Evolutionary conservation across 2,797 vertebrate genomes (phyloP).

Genomic region (Malurus leucopterus): DNA sequence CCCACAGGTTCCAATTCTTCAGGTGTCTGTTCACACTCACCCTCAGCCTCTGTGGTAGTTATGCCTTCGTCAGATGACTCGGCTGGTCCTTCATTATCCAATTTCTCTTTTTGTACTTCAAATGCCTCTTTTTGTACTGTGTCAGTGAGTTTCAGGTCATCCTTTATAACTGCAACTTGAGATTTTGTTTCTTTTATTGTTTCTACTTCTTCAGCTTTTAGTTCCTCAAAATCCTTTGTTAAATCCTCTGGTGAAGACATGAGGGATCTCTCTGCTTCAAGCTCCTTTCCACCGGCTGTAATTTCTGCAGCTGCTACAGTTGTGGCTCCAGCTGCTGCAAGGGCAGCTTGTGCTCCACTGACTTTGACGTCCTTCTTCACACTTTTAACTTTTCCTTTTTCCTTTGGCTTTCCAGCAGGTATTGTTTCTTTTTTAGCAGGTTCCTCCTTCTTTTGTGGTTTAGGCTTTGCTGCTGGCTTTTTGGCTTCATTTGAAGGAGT

Average conservation of each 20-base stretch:
- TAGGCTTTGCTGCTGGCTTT: slow-evolving; percentile 83
- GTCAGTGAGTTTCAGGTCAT: slow-evolving; percentile 70
- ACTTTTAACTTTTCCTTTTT: slow-evolving; percentile 85
- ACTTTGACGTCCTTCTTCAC: slow-evolving; percentile 80
- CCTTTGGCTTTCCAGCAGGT: slow-evolving; percentile 81
- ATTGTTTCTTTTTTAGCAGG: slow-evolving; percentile 78
- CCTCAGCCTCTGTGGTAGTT: slow-evolving; percentile 90
- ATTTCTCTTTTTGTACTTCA: slow-evolving; percentile 80
- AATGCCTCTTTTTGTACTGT: slow-evolving; percentile 73
- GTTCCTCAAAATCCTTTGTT: slow-evolving; percentile 93
- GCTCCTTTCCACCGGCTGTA: slow-evolving; percentile 60
- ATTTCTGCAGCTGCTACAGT: slow-evolving; percentile 41
- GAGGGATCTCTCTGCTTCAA: slow-evolving; percentile 82
- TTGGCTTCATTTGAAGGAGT: slow-evolving; percentile 74
- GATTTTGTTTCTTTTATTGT: slow-evolving; percentile 74
- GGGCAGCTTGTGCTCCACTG: slow-evolving; percentile 45
- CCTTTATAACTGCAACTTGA: slow-evolving; percentile 66
- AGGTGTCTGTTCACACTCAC: slow-evolving; percentile 85
- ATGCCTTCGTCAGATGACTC: slow-evolving; percentile 94
- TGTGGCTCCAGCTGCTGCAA: slow-evolving; percentile 34
- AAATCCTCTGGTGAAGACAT: slow-evolving; percentile 97
- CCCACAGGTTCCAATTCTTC: slow-evolving; percentile 83
- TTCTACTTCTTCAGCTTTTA: slow-evolving; percentile 82
- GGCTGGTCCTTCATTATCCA: slow-evolving; percentile 74
- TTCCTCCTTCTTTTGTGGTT: slow-evolving; percentile 85